Percentiles rank a stretch among this genome's conserved stretches.
Evolutionary conservation across 2,113 vertebrate genomes (phyloP).

Genomic region (Phyllostomus discolor): DNA sequence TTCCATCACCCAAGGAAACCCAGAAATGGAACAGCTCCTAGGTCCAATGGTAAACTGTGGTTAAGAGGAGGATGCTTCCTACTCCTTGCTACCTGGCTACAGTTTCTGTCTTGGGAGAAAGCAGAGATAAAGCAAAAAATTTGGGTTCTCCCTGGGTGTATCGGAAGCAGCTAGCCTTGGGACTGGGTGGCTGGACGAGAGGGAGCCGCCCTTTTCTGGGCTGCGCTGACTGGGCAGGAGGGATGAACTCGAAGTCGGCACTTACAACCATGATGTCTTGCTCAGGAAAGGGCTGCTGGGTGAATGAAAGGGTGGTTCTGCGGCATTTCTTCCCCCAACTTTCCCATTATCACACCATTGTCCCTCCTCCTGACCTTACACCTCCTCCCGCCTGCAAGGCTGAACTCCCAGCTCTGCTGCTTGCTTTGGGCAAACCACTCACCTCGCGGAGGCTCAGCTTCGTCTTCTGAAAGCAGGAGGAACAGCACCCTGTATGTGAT

Average conservation of each 20-base stretch:
- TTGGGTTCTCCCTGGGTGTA: rapidly evolving
- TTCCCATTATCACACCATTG: no score
- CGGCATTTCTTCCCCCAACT: background rate
- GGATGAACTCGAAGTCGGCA: background rate
- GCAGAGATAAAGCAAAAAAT: background rate
- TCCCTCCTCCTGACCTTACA: background rate
- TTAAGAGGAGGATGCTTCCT: background rate
- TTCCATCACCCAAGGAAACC: background rate
- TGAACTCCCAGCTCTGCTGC: background rate
- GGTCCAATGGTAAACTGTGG: background rate
- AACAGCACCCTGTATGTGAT: rapidly evolving
- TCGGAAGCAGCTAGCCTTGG: background rate
- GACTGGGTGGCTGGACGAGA: background rate
- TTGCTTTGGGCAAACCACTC: background rate
- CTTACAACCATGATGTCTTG: background rate
- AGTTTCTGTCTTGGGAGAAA: background rate
- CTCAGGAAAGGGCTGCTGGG: background rate
- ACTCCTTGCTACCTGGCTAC: background rate
- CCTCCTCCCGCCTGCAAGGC: background rate
- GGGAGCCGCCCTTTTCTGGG: background rate
- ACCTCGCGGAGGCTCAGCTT: background rate
- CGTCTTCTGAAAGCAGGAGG: background rate
- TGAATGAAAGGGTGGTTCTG: background rate
- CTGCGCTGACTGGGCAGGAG: background rate
- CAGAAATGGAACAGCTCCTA: background rate